Evolutionary conservation across 2,888 invertebrate genomes (phyloP).

Genomic region (Perdita meconis): DNA sequence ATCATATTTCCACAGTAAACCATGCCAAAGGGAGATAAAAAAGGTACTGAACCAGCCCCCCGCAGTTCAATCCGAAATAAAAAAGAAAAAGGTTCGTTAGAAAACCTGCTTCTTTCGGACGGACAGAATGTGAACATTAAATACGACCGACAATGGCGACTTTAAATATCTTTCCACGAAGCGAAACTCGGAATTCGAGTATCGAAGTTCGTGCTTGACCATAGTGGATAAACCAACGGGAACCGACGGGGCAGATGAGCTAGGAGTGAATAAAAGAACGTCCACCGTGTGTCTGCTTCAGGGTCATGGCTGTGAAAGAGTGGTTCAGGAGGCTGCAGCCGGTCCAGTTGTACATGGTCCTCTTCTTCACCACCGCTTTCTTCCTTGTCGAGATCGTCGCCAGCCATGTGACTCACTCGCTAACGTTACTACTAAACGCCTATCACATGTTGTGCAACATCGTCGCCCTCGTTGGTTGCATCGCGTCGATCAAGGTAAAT

Average conservation of each 20-base stretch:
- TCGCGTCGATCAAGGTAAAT: slow-evolving; percentile 91
- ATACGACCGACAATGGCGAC: too few relatives aligned
- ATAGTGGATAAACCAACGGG: slow-evolving; percentile 7
- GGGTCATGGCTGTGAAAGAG: slow-evolving; percentile 90
- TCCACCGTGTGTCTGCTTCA: slow-evolving; percentile 46
- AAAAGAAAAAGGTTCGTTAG: too few relatives aligned
- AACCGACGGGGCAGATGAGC: background rate
- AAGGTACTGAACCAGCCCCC: too few relatives aligned
- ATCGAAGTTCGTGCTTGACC: background rate
- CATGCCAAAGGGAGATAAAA: too few relatives aligned
- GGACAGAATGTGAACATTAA: too few relatives aligned
- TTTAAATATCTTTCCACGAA: too few relatives aligned
- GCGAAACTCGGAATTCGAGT: background rate
- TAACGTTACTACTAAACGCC: slow-evolving; percentile 95
- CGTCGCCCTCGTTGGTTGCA: slow-evolving; percentile 92
- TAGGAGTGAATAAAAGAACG: slow-evolving; percentile 26
- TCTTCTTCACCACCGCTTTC: slow-evolving; percentile 90
- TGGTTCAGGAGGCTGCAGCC: slow-evolving; percentile 91
- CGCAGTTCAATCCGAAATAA: too few relatives aligned
- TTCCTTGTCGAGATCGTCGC: slow-evolving; percentile 93
- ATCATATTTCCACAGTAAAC: too few relatives aligned
- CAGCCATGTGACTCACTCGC: slow-evolving; percentile 95
- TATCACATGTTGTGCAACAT: slow-evolving; percentile 98
- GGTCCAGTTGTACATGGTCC: slow-evolving; percentile 89
- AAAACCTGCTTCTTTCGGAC: too few relatives aligned